phyloP scores from a whole-genome alignment of 2,888 invertebrate genomes.

The Tuberolachnus salignus region DNA sequence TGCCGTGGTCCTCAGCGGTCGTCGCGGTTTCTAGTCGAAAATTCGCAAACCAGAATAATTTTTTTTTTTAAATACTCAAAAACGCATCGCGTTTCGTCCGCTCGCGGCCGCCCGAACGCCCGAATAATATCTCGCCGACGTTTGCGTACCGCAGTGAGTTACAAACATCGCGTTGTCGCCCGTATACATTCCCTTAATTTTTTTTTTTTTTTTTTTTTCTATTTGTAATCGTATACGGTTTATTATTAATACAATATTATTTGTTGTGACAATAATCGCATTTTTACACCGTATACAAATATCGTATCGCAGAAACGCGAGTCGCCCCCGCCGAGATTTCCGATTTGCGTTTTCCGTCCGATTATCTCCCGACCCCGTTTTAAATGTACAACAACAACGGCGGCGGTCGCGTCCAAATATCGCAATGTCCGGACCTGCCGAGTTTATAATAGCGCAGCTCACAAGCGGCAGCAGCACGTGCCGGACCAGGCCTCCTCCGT shows the following conservation, averaged over 20 bases:
- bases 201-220: no score
- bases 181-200: no score
- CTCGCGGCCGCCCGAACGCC: not conserved
- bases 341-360: not conserved
- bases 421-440: slow-evolving; percentile 17
- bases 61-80: not conserved
- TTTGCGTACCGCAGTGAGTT: not conserved
- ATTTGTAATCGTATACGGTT: no score
- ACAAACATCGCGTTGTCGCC: no score
- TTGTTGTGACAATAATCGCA: not conserved
- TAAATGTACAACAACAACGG: slow-evolving; percentile 18
- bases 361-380: not conserved
- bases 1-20: slow-evolving; percentile 44
- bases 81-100: not conserved
- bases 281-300: not conserved
- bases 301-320: not conserved
- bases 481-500: not conserved
- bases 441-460: not conserved
- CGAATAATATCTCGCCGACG: not conserved
- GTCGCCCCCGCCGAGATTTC: not conserved
- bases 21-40: slow-evolving; percentile 37
- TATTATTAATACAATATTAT: not conserved
- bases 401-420: not conserved
- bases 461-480: not conserved
- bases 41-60: slow-evolving; percentile 3